Evolutionary conservation across 2,797 vertebrate species (phyloP).

Genomic region (Xiphorhynchus erythropygius): DNA sequence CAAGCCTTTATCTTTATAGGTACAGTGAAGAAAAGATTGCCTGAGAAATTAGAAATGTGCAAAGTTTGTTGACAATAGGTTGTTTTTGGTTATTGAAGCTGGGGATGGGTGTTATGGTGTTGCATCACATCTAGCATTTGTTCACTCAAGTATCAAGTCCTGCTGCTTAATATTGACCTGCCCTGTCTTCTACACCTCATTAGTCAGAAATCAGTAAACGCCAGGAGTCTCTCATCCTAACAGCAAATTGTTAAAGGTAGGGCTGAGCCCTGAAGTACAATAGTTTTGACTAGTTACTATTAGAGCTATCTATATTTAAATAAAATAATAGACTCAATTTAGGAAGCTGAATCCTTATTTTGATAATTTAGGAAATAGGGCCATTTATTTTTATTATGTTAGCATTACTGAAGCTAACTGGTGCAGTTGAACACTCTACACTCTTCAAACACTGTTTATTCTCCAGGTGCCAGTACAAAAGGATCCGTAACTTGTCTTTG

Average conservation of each 20-base stretch:
- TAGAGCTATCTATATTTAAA: not conserved
- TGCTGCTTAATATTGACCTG: not conserved
- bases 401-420: not conserved
- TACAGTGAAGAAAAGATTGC: not conserved
- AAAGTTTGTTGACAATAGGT: not conserved
- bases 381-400: not conserved
- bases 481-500: not conserved
- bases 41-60: not conserved
- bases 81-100: not conserved
- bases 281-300: not conserved
- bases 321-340: not conserved
- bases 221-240: not conserved
- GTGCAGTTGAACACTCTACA: not conserved
- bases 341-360: not conserved
- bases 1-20: not conserved
- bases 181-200: not conserved
- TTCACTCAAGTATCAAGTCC: not conserved
- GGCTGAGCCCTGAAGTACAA: not conserved
- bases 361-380: not conserved
- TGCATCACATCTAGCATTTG: not conserved
- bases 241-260: not conserved
- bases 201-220: not conserved
- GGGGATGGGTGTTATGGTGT: not conserved
- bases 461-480: not conserved
- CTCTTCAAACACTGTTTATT: not conserved